Conservation (phyloP, 2,888 invertebrate species). For the Orchesella flavescens region DNA sequence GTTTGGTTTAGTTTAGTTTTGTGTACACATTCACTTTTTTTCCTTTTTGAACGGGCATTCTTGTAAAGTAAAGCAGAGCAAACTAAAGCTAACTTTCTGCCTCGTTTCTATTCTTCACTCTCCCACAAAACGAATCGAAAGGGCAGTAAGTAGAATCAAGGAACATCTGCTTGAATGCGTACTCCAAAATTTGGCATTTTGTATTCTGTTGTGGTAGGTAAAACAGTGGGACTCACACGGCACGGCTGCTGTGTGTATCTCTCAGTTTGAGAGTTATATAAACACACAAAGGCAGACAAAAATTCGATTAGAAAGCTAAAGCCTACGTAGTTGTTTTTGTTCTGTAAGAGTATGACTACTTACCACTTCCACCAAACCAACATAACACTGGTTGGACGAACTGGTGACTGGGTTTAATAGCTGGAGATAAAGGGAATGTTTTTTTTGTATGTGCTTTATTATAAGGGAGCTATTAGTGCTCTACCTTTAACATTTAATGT, state of each 20-base stretch:
- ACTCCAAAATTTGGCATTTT: conserved; percentile 66
- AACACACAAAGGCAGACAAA: neutral
- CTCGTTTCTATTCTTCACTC: neutral
- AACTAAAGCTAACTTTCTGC: no score
- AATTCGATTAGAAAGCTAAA: neutral
- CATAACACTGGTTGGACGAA: neutral
- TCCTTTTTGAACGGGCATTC: neutral
- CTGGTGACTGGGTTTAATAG: neutral
- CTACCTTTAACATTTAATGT: conserved; percentile 41
- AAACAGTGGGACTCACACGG: neutral
- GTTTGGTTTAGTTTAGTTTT: no score
- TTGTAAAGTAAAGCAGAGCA: no score
- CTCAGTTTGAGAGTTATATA: neutral
- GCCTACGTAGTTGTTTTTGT: neutral
- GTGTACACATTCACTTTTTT: neutral
- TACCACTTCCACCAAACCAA: neutral
- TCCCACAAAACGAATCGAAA: neutral
- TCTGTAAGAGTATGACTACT: neutral
- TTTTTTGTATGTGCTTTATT: neutral
- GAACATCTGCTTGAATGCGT: conserved; percentile 54
- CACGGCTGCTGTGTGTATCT: conserved; percentile 1
- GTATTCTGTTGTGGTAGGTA: conserved; percentile 61
- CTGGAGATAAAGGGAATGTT: neutral
- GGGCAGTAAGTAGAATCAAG: conserved; percentile 12
- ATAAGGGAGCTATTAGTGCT: conserved; percentile 7